Evolutionary conservation across 2,113 vertebrate species (phyloP).

Genomic region (Indicator maculatus): DNA sequence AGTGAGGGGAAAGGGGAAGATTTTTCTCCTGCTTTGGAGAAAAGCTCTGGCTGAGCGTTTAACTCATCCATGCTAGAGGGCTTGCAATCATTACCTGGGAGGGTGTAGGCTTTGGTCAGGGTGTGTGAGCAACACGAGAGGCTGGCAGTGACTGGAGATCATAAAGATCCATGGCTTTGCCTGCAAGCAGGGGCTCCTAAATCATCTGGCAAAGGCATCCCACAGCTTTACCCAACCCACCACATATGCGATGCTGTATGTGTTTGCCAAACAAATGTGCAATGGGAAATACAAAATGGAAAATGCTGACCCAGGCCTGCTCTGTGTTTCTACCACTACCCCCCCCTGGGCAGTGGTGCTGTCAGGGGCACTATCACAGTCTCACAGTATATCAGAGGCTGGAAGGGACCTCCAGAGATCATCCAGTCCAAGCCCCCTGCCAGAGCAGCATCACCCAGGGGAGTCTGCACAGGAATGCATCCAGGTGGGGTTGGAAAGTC

Average conservation of each 20-base stretch:
- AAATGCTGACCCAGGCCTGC: background rate
- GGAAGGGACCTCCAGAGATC: too few relatives aligned
- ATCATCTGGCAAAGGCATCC: background rate
- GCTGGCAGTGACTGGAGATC: background rate
- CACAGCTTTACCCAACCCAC: background rate
- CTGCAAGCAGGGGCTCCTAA: background rate
- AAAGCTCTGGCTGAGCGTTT: background rate
- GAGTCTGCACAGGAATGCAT: too few relatives aligned
- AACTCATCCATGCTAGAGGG: rapidly evolving
- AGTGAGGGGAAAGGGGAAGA: background rate
- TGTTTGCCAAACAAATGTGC: background rate
- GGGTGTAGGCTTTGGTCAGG: background rate
- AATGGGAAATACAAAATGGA: background rate
- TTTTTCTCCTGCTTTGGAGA: background rate
- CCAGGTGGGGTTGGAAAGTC: too few relatives aligned
- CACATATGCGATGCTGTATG: background rate
- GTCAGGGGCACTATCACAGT: too few relatives aligned
- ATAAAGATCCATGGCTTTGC: background rate
- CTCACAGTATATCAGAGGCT: too few relatives aligned
- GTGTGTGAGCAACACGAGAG: rapidly evolving
- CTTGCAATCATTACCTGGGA: rapidly evolving
- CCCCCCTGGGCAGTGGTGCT: too few relatives aligned
- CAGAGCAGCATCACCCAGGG: too few relatives aligned
- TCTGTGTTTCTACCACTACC: background rate
- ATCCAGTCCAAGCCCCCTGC: too few relatives aligned